Conservation (phyloP, 2,888 invertebrate genomes). For the Hydrotaea diabolus region DNA sequence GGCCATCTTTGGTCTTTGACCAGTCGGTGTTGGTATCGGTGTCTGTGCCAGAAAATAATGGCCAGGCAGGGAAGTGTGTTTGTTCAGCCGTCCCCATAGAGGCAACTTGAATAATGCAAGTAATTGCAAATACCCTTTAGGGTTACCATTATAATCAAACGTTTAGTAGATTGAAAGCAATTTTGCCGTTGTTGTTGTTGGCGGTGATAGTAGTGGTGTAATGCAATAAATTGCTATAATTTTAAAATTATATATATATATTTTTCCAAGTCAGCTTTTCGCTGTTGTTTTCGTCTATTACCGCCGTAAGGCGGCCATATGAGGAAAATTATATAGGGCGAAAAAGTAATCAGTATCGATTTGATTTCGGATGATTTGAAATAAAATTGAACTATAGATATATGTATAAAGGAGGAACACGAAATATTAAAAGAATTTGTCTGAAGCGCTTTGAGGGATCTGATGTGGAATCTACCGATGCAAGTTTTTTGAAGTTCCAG, state of each 20-base stretch:
- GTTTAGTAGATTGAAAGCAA: slow-evolving; percentile 56
- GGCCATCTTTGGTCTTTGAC: slow-evolving; percentile 37
- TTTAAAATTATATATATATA: slow-evolving; percentile 69
- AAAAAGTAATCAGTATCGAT: slow-evolving; percentile 29
- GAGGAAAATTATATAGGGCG: slow-evolving; percentile 2
- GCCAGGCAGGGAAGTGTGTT: slow-evolving; percentile 20
- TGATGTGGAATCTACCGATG: too few relatives aligned
- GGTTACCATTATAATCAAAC: slow-evolving; percentile 71
- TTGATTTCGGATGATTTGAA: slow-evolving; percentile 30
- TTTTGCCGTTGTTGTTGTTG: slow-evolving; percentile 44
- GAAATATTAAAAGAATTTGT: too few relatives aligned
- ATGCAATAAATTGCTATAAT: slow-evolving; percentile 79
- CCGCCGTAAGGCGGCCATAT: slow-evolving; percentile 9
- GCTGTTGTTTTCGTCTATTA: slow-evolving; percentile 30
- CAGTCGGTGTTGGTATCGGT: not conserved
- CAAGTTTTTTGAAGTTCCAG: too few relatives aligned
- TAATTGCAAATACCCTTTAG: slow-evolving; percentile 79
- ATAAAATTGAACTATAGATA: not conserved
- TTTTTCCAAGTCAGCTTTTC: too few relatives aligned
- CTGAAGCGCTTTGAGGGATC: too few relatives aligned
- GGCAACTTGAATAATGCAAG: slow-evolving; percentile 73
- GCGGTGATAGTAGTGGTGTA: slow-evolving; percentile 54
- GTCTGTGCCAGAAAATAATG: slow-evolving; percentile 63
- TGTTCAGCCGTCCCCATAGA: slow-evolving; percentile 47
- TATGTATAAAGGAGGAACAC: too few relatives aligned